These are phyloP conservation scores for Diarsia mendica DNA, from an alignment of 2,888 invertebrate genomes.

Conservation along the genomic window DNA sequence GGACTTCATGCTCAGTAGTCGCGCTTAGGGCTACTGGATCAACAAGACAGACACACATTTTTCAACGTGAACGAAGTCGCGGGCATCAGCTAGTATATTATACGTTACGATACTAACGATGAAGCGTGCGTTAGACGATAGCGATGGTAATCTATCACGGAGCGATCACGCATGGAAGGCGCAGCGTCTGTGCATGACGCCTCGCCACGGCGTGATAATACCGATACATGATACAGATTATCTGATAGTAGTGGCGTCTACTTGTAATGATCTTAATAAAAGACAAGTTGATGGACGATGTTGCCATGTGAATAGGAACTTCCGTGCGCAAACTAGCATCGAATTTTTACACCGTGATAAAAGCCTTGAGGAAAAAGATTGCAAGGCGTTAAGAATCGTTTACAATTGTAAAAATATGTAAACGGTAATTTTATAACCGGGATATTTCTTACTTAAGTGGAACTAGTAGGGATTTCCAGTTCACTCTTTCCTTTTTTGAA, in stretches of 20 bases:
- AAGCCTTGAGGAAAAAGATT: slow-evolving; percentile 8
- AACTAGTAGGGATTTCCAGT: background rate
- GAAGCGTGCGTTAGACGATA: slow-evolving; percentile 29
- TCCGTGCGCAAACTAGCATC: background rate
- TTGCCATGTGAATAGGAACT: slow-evolving; percentile 3
- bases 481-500: background rate
- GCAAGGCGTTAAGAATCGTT: background rate
- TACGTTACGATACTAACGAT: slow-evolving; percentile 19
- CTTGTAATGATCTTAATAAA: slow-evolving; percentile 24
- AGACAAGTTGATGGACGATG: background rate
- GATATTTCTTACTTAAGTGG: background rate
- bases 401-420: background rate
- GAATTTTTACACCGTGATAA: background rate
- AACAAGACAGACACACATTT: too few species aligned
- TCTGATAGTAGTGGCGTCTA: slow-evolving; percentile 38
- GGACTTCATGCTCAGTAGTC: too few species aligned
- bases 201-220: slow-evolving; percentile 18
- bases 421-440: background rate
- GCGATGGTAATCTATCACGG: slow-evolving; percentile 53
- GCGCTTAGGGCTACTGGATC: too few species aligned
- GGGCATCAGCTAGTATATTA: too few species aligned
- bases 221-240: slow-evolving; percentile 27
- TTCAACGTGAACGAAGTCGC: too few species aligned
- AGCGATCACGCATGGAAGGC: slow-evolving; percentile 39
- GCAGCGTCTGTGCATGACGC: slow-evolving; percentile 15